These are phyloP conservation scores for Forbesichthys papilliferus DNA, from an alignment of 2,113 vertebrate genomes.

Conservation along the genomic window DNA sequence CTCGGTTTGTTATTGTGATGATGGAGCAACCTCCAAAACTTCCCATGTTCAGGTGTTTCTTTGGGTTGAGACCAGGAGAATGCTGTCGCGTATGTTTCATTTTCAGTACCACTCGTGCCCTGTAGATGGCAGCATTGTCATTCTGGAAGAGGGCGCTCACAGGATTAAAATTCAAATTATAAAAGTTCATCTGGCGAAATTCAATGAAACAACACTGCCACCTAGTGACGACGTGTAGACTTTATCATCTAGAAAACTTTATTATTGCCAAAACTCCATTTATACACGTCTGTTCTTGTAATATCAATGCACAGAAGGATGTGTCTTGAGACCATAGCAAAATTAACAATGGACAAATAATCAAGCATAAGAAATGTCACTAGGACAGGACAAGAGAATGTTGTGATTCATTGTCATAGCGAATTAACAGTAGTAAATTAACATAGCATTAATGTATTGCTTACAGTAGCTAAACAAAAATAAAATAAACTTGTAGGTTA, in stretches of 20 bases:
- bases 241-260: not conserved
- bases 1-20: too few species aligned
- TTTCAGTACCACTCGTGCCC: too few species aligned
- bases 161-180: too few species aligned
- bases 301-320: not conserved
- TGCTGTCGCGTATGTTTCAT: too few species aligned
- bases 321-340: not conserved
- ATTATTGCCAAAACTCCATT: not conserved
- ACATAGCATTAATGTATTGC: not conserved
- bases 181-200: too few species aligned
- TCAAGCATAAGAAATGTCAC: not conserved
- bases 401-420: not conserved
- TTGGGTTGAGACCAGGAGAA: too few species aligned
- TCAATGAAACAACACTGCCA: conserved; percentile 2
- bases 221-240: conserved; percentile 19
- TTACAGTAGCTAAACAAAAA: not conserved
- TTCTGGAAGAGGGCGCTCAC: too few species aligned
- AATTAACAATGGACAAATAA: not conserved
- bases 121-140: too few species aligned
- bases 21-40: too few species aligned
- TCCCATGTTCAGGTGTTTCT: too few species aligned
- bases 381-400: not conserved
- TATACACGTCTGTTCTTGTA: not conserved
- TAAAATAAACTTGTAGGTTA: not conserved
- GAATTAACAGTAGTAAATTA: not conserved